Base-by-base conservation (phyloP, 2,888 invertebrate genomes). In the Tipula vernalis region DNA sequence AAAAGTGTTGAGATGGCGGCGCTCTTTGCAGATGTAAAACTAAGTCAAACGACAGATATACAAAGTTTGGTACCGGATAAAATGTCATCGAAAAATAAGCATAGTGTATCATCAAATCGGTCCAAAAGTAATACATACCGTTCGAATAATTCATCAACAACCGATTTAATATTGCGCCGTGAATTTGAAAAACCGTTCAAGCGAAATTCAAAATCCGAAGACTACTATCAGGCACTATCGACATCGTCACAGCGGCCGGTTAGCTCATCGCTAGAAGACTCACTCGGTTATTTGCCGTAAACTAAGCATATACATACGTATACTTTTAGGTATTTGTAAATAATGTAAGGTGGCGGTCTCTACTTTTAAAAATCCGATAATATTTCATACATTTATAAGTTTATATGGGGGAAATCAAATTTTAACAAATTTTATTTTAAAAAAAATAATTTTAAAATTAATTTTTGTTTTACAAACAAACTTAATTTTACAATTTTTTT, bases 1-100 rank as follows among this genome's bases (percentile, higher is more conserved):
- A 97, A 97, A 90, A 96, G 96, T 2, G 97, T 97, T 0, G 97
- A 97, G 91, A 97, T 97, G 89, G 97, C 97, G 0, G 97, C 97
- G 0, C 92, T 97, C 41, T 97, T 97, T 90, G 95, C 96, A 0
- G 96, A 96, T 89, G 94, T 95, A 84, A 94, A 95, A 51, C 92
- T 95, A 0, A 95, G 94, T 39, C 95, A 95, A 91, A 93, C 95
- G 13, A 95, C 95, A 0, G 95, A 95, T 90, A 94, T 95, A 57
- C 92, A 92, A 87, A 93, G 93, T 86, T 88, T 93, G 39, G 90
- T 89, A 2, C 89, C 90, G 0, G 87, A 88, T 5, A 89, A 89
- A 71, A 88, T 88, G 36, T 89, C 89, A 86, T 36, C 51, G 8
- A 57, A 51, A 13, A 86, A 10, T 36, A 86, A 86, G 12, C 71